A percentile compares a stretch with the other conserved stretches of the same genome.
Conservation (phyloP, 2,888 invertebrate genomes). For the Dynastes grantii region DNA sequence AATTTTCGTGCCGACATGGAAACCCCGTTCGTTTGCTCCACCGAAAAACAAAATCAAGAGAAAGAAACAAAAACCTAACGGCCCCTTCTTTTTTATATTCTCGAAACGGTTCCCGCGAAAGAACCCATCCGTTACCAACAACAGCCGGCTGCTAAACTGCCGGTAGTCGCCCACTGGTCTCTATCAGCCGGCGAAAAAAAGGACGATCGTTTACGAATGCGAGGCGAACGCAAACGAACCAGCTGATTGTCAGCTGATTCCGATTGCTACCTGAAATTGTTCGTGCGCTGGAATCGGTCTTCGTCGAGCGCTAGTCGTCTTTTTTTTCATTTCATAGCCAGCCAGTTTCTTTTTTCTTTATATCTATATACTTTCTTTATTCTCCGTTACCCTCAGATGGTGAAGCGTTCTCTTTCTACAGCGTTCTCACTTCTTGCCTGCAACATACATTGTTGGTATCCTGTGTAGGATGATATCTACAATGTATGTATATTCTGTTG, state of each 20-base stretch:
- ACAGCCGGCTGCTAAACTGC: slow-evolving; percentile 27
- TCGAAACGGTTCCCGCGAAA: no score
- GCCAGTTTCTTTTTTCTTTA: slow-evolving; percentile 1
- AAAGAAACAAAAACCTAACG: no score
- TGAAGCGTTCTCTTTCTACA: background rate
- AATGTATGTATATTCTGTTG: no score
- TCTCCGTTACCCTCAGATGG: background rate
- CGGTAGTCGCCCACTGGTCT: slow-evolving; percentile 22
- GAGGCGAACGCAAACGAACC: slow-evolving; percentile 53
- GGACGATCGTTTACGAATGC: slow-evolving; percentile 50
- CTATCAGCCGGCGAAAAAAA: slow-evolving; percentile 56
- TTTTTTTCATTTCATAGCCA: slow-evolving; percentile 1
- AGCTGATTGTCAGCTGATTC: slow-evolving; percentile 57
- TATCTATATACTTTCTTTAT: background rate
- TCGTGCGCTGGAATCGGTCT: slow-evolving; percentile 20
- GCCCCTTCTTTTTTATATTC: no score
- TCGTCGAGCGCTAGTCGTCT: background rate
- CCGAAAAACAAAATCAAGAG: background rate
- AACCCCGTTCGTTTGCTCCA: background rate
- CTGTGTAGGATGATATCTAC: no score
- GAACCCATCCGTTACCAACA: no score
- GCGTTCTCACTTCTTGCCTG: background rate
- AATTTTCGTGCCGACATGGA: background rate
- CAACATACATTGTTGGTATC: no score
- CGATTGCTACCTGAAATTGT: slow-evolving; percentile 52